These are phyloP conservation scores for Argyrosomus japonicus DNA, from an alignment of 2,113 vertebrate species.

Conservation along the genomic window DNA sequence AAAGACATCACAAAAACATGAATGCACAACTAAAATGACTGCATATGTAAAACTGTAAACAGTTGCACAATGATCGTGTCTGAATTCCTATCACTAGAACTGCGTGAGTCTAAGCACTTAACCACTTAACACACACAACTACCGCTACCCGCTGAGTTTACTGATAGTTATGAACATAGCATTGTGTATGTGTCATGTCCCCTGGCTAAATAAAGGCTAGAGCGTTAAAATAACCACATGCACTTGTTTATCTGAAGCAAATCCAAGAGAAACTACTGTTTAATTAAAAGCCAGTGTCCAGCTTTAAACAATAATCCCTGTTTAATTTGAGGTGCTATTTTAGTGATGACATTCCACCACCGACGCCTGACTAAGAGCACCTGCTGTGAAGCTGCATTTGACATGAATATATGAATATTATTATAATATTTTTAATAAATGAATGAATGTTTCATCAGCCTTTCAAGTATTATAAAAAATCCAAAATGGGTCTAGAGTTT, in stretches of 20 bases:
- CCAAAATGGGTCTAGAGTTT: background rate
- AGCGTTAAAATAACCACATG: conserved; percentile 29
- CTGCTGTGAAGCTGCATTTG: conserved; percentile 21
- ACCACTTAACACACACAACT: background rate
- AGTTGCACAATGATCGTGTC: background rate
- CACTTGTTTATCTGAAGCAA: conserved; percentile 34
- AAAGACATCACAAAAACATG: background rate
- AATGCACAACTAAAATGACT: background rate
- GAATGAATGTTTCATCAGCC: background rate
- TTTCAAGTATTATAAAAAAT: background rate
- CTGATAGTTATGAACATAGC: background rate
- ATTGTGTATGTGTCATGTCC: background rate
- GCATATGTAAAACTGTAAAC: too few relatives aligned
- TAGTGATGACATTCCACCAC: conserved; percentile 20
- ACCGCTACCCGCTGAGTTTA: background rate
- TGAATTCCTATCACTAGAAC: background rate
- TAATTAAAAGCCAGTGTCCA: conserved; percentile 47
- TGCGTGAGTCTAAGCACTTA: background rate
- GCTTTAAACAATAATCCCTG: conserved; percentile 49
- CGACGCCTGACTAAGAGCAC: conserved; percentile 11
- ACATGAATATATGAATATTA: background rate
- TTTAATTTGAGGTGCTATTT: conserved; percentile 47
- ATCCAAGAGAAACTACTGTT: conserved; percentile 29
- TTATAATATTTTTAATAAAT: background rate
- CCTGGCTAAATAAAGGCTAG: conserved; percentile 15